These are phyloP conservation scores for Drosophila micromelanica DNA, from an alignment of 1,140 invertebrate genomes.

Conservation along the genomic window DNA sequence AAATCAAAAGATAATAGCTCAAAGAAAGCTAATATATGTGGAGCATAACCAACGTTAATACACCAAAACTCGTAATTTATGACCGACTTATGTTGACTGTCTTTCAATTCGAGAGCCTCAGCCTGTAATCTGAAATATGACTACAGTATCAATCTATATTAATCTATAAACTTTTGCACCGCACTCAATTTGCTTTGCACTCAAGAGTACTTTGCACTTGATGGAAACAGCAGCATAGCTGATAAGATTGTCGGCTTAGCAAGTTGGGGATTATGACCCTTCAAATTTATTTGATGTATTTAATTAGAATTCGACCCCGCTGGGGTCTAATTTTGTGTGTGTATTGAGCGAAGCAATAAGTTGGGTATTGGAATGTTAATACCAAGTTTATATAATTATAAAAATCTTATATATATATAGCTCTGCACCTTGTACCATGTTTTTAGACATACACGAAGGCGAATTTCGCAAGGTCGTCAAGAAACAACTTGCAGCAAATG, in stretches of 20 bases:
- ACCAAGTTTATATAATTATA: neutral
- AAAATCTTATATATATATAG: slow-evolving; percentile 6
- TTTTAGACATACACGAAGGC: neutral
- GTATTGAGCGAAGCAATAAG: slow-evolving; percentile 2
- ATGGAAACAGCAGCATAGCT: slow-evolving; percentile 37
- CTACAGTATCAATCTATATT: neutral
- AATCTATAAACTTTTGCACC: slow-evolving; percentile 43
- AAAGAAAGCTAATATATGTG: slow-evolving; percentile 6
- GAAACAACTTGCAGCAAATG: slow-evolving; percentile 25
- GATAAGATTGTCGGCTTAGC: slow-evolving; percentile 63
- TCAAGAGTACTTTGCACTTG: slow-evolving; percentile 60
- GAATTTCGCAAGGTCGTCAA: slow-evolving; percentile 49
- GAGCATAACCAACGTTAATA: slow-evolving; percentile 21
- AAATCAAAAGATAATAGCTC: neutral
- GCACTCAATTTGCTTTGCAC: slow-evolving; percentile 52
- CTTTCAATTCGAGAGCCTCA: too few species aligned
- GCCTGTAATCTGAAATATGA: neutral
- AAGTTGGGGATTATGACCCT: slow-evolving; percentile 35
- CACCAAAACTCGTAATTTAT: slow-evolving; percentile 25
- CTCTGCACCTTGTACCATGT: slow-evolving; percentile 31
- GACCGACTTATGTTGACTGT: neutral
- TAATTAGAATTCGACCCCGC: slow-evolving; percentile 42
- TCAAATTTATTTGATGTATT: slow-evolving; percentile 36
- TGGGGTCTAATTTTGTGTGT: neutral
- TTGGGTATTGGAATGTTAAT: slow-evolving; percentile 2